Evolutionary conservation across 2,113 vertebrate genomes (phyloP), one percentile per base, ranked within the genome.

Genomic region (Empidonax traillii): DNA sequence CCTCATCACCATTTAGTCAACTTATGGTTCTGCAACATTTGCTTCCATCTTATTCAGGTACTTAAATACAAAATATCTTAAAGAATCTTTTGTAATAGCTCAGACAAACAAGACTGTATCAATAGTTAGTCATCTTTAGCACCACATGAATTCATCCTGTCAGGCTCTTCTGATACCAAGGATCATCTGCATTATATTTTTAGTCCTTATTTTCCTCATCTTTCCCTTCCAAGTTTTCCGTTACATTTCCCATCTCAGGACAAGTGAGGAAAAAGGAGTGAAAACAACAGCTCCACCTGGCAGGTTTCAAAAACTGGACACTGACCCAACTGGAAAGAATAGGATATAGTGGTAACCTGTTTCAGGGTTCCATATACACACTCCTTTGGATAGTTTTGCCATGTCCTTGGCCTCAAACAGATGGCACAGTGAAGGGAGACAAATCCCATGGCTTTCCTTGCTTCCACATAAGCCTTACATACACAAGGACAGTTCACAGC

Each of bases 1-100:
- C 8, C 72, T 37, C 33, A 49, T 16, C 23, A 52, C n/a, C 3
- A 2, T 35, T 47, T 56, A 33, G 33, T 75, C 49, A 79, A 73
- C 14, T 53, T 28, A 56, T 3, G 11, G 30, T 22, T 95, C 62
- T 78, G 19, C 22, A 56, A 87, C 73, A 37, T 73, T 39, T 76
- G 73, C 21, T 83, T 83, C 49, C n/a, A 37, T 80, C 33, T 88
- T 74, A 69, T 9, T 69, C 0, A 1, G 15, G 28, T 74, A 91
- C 52, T 74, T 77, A 46, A 87, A 89, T 46, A 81, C 86, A 85
- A 93, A 90, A 25, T n/a, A 73, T 37, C 62, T 71, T n/a, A 44
- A 67, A 69, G 39, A 47, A 18, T 33, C 47, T 75, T 72, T 72
- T 75, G 10, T 35, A 90, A 85, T 14, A 58, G 37, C 43, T 80